Base-by-base conservation (phyloP, 2,113 vertebrate species). In the Pelusios castaneus region DNA sequence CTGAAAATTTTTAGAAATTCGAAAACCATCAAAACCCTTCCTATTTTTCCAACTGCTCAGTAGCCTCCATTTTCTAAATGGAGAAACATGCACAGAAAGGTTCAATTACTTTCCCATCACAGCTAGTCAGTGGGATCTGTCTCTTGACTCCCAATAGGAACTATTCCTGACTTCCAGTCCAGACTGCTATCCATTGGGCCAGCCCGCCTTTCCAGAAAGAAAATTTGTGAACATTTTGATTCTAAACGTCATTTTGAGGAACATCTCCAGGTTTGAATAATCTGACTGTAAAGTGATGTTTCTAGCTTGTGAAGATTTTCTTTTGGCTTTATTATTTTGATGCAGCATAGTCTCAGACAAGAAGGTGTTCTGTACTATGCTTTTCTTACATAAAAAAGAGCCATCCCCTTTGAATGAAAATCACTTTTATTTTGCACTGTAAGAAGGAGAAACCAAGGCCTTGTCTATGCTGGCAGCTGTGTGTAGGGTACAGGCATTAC, bases 261-360 rank as follows among this genome's bases (percentile, higher is more conserved):
- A 14, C 24, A 19, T 21, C 70, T 41, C 24, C 70, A 24, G 38
- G 24, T 75, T 38, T 75, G n/a, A 11, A 25, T 27, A 43, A 25
- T 43, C 70, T 43, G 38, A 75, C 70, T 75, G 70, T 75, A 43
- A 5, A 43, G 38, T 25, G n/a, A 54, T 90, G 45, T 89, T 92
- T 89, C 90, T 82, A 92, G 80, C n/a, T 83, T 92, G 70, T 67
- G 43, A 54, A 84, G 90, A 54, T 91, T 90, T 91, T 47, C 84
- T 92, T 75, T 82, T 83, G 83, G 43, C 38, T 41, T 73, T 38
- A 5, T 73, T n/a, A n/a, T 84, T 14, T 79, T 25, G 78, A 34
- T 55, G 70, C 25, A 55, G 86, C 55, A 16, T 55, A 85, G 81
- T 55, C 90, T 78, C 84, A 78, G 29, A 43, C 86, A 47, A 41